Conservation (phyloP, 2,113 vertebrate species). For the Scomber colias region DNA sequence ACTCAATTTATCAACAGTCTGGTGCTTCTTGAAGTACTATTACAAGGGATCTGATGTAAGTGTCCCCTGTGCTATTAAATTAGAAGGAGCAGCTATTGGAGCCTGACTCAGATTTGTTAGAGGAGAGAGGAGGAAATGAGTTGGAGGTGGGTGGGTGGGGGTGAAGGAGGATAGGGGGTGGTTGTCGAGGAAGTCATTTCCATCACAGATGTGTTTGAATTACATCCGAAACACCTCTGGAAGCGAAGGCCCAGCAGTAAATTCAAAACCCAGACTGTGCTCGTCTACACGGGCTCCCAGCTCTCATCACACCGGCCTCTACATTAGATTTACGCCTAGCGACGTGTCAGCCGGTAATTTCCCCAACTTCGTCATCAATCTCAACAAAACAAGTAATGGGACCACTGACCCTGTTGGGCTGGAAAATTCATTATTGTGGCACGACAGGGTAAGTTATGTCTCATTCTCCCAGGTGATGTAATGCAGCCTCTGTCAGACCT, state of each 20-base stretch:
- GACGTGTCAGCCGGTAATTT: conserved; percentile 34
- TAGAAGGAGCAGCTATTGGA: conserved; percentile 17
- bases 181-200: conserved; percentile 56
- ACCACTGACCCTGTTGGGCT: conserved; percentile 43
- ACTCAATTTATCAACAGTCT: conserved; percentile 21
- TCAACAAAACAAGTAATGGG: conserved; percentile 43
- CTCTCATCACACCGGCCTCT: conserved; percentile 11
- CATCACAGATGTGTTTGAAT: conserved; percentile 57
- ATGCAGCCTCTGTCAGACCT: neutral
- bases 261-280: conserved; percentile 27
- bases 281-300: conserved; percentile 10
- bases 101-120: conserved; percentile 24
- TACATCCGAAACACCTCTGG: conserved; percentile 44
- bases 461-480: conserved; percentile 8
- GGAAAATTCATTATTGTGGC: conserved; percentile 30
- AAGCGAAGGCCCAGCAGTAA: conserved; percentile 36
- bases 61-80: conserved; percentile 40
- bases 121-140: conserved; percentile 50
- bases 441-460: neutral
- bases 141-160: neutral
- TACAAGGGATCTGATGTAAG: conserved; percentile 15
- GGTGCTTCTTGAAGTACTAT: neutral
- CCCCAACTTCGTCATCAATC: conserved; percentile 58
- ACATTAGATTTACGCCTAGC: conserved; percentile 45
- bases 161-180: no score